Percentiles rank a stretch among this genome's conserved stretches.
Evolutionary conservation across 2,797 vertebrate genomes (phyloP).

Genomic region (Coracias cyanogaster): DNA sequence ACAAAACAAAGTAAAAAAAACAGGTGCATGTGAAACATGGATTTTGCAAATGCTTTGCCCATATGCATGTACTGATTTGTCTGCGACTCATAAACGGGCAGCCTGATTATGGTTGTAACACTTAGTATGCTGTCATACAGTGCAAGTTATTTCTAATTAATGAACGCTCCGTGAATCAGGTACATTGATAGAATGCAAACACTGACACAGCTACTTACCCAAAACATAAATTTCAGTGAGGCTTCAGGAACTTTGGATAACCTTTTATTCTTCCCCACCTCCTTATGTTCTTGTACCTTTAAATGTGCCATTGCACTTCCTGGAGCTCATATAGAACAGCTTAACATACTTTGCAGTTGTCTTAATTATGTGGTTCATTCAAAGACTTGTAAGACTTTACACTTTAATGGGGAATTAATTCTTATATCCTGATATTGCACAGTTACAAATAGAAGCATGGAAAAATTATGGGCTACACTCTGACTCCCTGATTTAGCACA

Average conservation of each 20-base stretch:
- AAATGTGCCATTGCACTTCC: not conserved
- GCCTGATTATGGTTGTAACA: not conserved
- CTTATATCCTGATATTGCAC: not conserved
- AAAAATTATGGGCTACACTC: not conserved
- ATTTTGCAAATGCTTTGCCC: not conserved
- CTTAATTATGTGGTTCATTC: not conserved
- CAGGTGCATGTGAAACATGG: not conserved
- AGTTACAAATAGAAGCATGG: not conserved
- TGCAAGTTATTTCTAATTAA: not conserved
- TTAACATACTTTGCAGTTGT: not conserved
- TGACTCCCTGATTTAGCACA: not conserved
- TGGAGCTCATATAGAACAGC: not conserved
- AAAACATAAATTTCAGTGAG: not conserved
- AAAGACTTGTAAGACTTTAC: not conserved
- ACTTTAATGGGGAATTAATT: not conserved
- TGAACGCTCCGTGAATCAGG: not conserved
- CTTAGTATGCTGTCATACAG: not conserved
- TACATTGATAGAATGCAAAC: not conserved
- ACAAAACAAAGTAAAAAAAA: too few relatives aligned
- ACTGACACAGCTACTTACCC: not conserved
- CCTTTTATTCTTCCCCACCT: not conserved
- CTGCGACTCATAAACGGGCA: not conserved
- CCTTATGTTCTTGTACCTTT: not conserved
- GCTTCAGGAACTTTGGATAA: conserved; percentile 22
- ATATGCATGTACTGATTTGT: not conserved